Percentiles rank a stretch among this genome's conserved stretches.
Conservation (phyloP, 2,888 invertebrate genomes). For the Smittia aterrima region DNA sequence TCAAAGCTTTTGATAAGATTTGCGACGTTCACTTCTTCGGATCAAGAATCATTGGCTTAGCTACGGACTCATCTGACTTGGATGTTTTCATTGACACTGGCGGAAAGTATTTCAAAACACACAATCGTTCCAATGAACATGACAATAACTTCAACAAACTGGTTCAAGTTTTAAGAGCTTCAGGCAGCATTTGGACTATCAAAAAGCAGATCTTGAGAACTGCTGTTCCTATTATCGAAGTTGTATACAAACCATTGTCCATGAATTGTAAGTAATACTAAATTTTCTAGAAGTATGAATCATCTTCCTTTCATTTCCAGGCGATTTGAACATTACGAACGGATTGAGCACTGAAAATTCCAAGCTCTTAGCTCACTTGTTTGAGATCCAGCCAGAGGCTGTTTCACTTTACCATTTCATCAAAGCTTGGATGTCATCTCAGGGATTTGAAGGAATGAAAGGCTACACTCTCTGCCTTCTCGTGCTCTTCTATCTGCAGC, state of each 20-base stretch:
- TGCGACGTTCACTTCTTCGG: neutral
- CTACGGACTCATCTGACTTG: neutral
- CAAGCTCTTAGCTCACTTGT: neutral
- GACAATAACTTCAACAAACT: no score
- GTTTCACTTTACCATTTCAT: slow-evolving; percentile 4
- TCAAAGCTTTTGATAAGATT: no score
- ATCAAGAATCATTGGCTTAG: neutral
- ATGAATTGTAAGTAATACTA: neutral
- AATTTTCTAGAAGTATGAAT: neutral
- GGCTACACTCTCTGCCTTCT: neutral
- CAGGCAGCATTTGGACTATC: neutral
- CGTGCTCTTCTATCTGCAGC: slow-evolving; percentile 12
- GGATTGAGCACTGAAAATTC: slow-evolving; percentile 17
- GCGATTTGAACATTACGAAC: slow-evolving; percentile 8
- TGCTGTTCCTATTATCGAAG: neutral
- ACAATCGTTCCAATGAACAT: no score
- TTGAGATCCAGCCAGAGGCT: slow-evolving; percentile 24
- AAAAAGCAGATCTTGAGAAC: neutral
- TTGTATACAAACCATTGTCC: neutral
- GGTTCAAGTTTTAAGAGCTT: no score
- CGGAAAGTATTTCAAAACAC: no score
- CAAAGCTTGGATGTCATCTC: neutral
- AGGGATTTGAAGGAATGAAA: neutral
- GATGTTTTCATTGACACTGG: neutral
- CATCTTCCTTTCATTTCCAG: neutral